These are phyloP conservation scores for Sciurus niger DNA, from an alignment of 2,113 vertebrate genomes.

Conservation along the genomic window DNA sequence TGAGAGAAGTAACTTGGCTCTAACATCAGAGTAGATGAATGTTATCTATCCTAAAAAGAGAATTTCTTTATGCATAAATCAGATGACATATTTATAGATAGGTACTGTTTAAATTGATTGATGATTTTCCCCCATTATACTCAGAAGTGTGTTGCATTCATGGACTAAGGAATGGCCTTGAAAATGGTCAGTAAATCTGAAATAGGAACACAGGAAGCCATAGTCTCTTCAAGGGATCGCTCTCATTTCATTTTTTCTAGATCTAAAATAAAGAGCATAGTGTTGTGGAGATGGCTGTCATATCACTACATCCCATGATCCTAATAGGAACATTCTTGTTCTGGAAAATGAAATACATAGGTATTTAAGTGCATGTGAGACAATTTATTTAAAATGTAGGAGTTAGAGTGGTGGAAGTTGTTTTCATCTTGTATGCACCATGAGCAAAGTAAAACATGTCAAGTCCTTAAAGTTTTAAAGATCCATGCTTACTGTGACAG, in stretches of 20 bases:
- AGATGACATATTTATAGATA: slow-evolving; percentile 37
- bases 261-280: slow-evolving; percentile 21
- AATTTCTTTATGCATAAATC: slow-evolving; percentile 39
- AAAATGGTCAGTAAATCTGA: slow-evolving; percentile 18
- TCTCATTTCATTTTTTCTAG: neutral
- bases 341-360: neutral
- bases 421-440: neutral
- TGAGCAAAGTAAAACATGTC: neutral
- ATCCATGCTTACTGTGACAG: neutral
- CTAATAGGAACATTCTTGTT: neutral
- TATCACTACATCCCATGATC: neutral
- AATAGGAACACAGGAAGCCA: neutral
- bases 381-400: neutral
- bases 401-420: neutral
- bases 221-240: slow-evolving; percentile 26
- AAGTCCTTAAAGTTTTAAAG: neutral
- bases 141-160: slow-evolving; percentile 38
- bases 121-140: neutral
- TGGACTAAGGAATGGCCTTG: neutral
- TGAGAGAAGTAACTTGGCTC: neutral
- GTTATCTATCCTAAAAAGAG: slow-evolving; percentile 33
- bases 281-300: neutral
- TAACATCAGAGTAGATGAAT: slow-evolving; percentile 28
- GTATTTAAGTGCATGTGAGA: neutral
- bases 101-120: slow-evolving; percentile 53